Base-by-base conservation (phyloP, 1,140 invertebrate species). In the Drosophila pseudoobscura region DNA sequence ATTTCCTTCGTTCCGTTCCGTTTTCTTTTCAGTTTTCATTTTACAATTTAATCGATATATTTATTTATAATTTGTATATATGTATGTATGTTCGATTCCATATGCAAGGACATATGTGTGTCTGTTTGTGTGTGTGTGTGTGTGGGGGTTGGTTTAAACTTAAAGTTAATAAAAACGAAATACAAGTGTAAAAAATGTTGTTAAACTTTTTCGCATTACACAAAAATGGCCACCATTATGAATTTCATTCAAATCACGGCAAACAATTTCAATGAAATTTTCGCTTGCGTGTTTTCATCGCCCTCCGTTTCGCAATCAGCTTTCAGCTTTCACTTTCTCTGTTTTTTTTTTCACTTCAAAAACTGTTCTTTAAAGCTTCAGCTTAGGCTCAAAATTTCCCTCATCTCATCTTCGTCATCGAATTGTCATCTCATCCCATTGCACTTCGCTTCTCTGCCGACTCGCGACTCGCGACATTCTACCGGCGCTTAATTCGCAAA, bases 231-330 rank as follows among this genome's bases (percentile, higher is more conserved):
- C 89, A 91, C 85, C 79, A 91, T 89, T 87, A 91, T 80, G 89
- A 91, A 91, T 91, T 91, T 89, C 85, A 91, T 91, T 91, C 82
- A 89, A 89, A 90, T 90, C 89, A 90, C 89, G 80, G 87, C 77
- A 88, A 88, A 88, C 84, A 88, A 83, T 87, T 88, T 88, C 83
- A 87, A 87, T 73, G 83, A 87, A 87, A 85, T 85, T 39, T 76
- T 59, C 59, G 71, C 58, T 63, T 73, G 62, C 82, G 62, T 78
- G 69, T 75, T 71, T 35, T 5, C 43, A 24, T 51, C 64, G 60
- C 44, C 39, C 35, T 11, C 35, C 35, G 31, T 35, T 35, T 35
- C 35, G 7, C 8, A 13, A 3, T 13, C 9, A 6, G 35, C 35
- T 39, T 39, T 39, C 31, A 35, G 11, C 35, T 39, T 13, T 39